Conservation (phyloP, 2,113 vertebrate genomes). For the rabbit (Oryctolagus cuniculus) region mOryCun1.1 NC_091443.1:7467501-7468000, state of each 20-base stretch:
- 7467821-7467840: background rate
- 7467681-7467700: background rate
- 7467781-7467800: background rate
- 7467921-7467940: background rate
- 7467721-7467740: background rate
- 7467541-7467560: background rate
- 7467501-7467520: background rate
- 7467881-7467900: background rate
- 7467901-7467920: background rate
- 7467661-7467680: background rate
- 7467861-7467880: background rate
- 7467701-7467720: background rate
- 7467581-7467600: rapidly evolving
- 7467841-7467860: background rate
- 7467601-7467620: background rate
- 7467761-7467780: background rate
- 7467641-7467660: background rate
- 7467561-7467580: background rate
- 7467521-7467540: background rate
- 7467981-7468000: background rate
- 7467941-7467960: background rate
- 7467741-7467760: background rate
- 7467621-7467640: background rate
- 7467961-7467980: background rate
- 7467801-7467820: background rate